Evolutionary conservation across 64 coral and sea anemone genomes (phyloP), one percentile per base, ranked within the genome.

Genomic region (Orbicella faveolata): DNA sequence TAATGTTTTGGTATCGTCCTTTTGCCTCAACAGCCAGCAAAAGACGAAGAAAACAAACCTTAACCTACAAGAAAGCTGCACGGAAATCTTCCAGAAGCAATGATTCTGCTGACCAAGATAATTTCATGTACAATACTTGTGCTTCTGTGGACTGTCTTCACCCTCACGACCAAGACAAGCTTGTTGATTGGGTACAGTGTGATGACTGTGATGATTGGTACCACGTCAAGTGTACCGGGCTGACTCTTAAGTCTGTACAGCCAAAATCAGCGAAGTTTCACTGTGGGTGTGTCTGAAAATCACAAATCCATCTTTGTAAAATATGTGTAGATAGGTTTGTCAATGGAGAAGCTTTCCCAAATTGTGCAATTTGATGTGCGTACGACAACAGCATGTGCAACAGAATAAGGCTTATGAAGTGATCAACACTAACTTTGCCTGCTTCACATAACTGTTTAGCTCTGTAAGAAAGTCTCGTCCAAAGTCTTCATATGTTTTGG

Each of bases 161-260:
- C 14, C 94, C 97, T 62, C 91, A 99, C 37, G 13, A 87, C 9
- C 81, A 81, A 25, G 61, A 94, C 23, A 79, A 99, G 63, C 54
- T 95, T 34, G 88, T 99, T 4, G 75, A 87, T 20, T 99, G 97
- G 97, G 97, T 99, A 10, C 94, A 95, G 73, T 99, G 97, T 91
- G 94, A 99, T 64, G 91, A 93, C 12, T 99, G 97, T 52, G 53
- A 99, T 36, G 74, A 78, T n/a, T 99, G 97, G 97, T 99, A 95
- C 65, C 97, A 99, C 35, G 77, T 95, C 36, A 88, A 93, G 59
- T 99, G 97, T 36, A 88, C 88, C 7, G 97, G 97, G 34, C 75
- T 99, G 11, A 89, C 91, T 20, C 84, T 93, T 0, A 88, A 93
- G 36, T 76, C 73, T 36, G 91, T 99, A 0, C 64, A 61, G 34